These are phyloP conservation scores for Trachymyrmex septentrionalis DNA, from an alignment of 1,140 invertebrate genomes.

Conservation along the genomic window DNA sequence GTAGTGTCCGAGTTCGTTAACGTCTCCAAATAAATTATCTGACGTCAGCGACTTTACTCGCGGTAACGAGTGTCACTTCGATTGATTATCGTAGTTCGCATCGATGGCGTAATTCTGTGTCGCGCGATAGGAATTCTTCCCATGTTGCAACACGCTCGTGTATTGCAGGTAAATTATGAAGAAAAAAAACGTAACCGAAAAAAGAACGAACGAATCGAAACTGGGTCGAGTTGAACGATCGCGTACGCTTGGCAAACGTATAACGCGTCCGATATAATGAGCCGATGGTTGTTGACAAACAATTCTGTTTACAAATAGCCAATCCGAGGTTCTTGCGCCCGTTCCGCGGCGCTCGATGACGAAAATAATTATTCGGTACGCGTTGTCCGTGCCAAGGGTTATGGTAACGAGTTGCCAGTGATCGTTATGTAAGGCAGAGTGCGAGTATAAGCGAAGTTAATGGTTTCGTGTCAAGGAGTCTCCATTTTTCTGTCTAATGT, in stretches of 20 bases:
- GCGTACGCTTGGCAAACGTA: slow-evolving; percentile 69
- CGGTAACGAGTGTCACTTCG: slow-evolving; percentile 4
- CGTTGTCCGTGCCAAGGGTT: slow-evolving; percentile 65
- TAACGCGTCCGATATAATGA: slow-evolving; percentile 55
- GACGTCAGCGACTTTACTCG: neutral
- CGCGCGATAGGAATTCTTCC: slow-evolving; percentile 17
- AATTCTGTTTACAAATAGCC: slow-evolving; percentile 72
- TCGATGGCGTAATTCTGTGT: slow-evolving; percentile 29
- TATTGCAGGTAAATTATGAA: slow-evolving; percentile 23
- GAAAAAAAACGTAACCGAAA: too few relatives aligned
- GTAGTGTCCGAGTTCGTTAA: slow-evolving; percentile 25
- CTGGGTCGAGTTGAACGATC: slow-evolving; percentile 73
- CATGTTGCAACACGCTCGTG: neutral
- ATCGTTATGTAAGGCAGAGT: slow-evolving; percentile 28
- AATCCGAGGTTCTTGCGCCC: slow-evolving; percentile 46
- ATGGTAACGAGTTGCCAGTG: slow-evolving; percentile 26
- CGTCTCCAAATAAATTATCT: slow-evolving; percentile 24
- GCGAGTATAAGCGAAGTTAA: slow-evolving; percentile 44
- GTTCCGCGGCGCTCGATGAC: slow-evolving; percentile 66
- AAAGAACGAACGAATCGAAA: slow-evolving; percentile 44
- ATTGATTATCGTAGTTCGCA: slow-evolving; percentile 32
- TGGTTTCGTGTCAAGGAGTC: slow-evolving; percentile 62
- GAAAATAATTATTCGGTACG: slow-evolving; percentile 68
- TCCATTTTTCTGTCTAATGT: slow-evolving; percentile 31
- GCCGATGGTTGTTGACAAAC: slow-evolving; percentile 71